Evolutionary conservation across 1,140 invertebrate genomes (phyloP), one percentile per base, ranked within the genome.

Genomic region (Diabrotica undecimpunctata): DNA sequence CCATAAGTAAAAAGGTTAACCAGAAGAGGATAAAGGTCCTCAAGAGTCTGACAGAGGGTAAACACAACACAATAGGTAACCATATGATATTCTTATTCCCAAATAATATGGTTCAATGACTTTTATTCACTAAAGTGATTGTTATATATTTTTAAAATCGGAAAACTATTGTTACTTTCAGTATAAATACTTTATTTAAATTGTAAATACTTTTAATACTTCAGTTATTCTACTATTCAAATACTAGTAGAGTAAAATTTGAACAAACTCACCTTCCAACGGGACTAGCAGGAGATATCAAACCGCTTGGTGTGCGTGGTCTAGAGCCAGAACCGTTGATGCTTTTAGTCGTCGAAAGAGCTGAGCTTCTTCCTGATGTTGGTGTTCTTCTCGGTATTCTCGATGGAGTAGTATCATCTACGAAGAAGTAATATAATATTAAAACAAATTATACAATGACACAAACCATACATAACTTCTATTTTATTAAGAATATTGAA

Each of bases 301-400:
- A 81, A 41, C 89, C 89, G 35, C 89, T 92, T 9, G 90, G 89
- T 38, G 90, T 91, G 66, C 90, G 83, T 10, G 88, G 87, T 56
- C 90, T 81, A 10, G 86, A 87, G 38, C 70, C 60, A 71, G 74
- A 78, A 53, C 81, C 81, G 63, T 81, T 85, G 76, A 82, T 79
- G 78, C 73, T 55, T 68, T 69, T 75, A 67, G 72, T 74, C 11
- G 75, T 82, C 75, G 68, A 83, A 76, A 70, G 84, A 80, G 72
- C 84, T 81, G 64, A 84, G 77, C 51, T 83, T 81, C 59, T 82
- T 82, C 39, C 81, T 7, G 82, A 82, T 5, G 83, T 83, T 6
- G 85, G 84, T 13, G 80, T 82, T 35, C 86, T 82, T 51, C 86
- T 84, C 67, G 90, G 90, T 77, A 91, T 91, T 71, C 89, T 85